phyloP scores from a whole-genome alignment of 2,113 vertebrate genomes.

The Mohoua ochrocephala region DNA sequence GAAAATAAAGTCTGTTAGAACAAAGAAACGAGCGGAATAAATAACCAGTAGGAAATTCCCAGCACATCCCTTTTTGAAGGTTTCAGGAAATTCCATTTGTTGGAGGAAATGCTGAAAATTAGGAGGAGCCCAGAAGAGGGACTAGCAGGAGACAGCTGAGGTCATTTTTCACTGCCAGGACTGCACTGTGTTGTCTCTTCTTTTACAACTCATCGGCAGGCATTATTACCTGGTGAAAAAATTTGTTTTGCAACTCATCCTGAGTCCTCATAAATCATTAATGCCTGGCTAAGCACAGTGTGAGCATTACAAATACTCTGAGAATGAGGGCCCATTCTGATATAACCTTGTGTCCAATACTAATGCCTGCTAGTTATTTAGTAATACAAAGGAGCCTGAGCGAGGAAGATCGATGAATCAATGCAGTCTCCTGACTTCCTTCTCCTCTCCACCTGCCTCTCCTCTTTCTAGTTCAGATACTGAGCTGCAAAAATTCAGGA shows the following conservation, averaged over 20 bases:
- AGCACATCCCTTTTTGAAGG: not conserved
- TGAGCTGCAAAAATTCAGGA: not conserved
- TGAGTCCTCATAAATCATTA: conserved; percentile 66
- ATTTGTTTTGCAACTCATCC: conserved; percentile 66
- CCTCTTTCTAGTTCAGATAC: not conserved
- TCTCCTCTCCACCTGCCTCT: conserved; percentile 8
- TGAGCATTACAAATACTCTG: conserved; percentile 50
- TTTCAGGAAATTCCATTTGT: conserved; percentile 10
- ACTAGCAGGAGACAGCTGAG: not conserved
- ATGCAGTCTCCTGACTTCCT: conserved; percentile 25
- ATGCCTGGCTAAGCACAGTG: conserved; percentile 58
- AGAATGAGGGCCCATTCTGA: conserved; percentile 17
- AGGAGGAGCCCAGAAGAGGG: not conserved
- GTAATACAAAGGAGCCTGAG: conserved; percentile 58
- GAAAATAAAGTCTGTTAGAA: not conserved
- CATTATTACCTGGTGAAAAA: conserved; percentile 67
- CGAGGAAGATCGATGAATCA: conserved; percentile 48
- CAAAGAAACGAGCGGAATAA: not conserved
- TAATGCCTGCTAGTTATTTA: conserved; percentile 63
- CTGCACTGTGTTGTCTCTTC: conserved; percentile 36
- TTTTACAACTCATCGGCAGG: conserved; percentile 55
- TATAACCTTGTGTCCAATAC: conserved; percentile 54
- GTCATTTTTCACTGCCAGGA: conserved; percentile 56
- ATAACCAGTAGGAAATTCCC: not conserved
- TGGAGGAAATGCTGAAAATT: not conserved